Evolutionary conservation across 1,140 invertebrate species (phyloP).

Genomic region (Drosophila teissieri): DNA sequence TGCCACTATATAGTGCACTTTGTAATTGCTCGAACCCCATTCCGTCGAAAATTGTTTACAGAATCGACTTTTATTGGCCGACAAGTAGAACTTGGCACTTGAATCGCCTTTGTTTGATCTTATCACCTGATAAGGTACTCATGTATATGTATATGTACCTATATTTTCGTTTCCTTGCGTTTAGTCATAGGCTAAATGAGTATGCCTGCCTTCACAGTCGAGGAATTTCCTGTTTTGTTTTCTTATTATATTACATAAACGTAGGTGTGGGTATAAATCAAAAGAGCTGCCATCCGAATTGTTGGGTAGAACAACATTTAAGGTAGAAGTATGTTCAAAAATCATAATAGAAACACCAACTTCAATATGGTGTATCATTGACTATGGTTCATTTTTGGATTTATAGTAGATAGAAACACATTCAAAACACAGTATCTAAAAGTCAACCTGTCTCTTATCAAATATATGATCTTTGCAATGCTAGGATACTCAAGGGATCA

Average conservation of each 20-base stretch:
- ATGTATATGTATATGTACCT: not conserved
- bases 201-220: conserved; percentile 23
- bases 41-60: conserved; percentile 41
- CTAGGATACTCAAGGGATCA: not conserved
- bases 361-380: too few species aligned
- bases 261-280: too few species aligned
- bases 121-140: conserved; percentile 52
- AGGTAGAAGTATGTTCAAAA: too few species aligned
- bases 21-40: conserved; percentile 30
- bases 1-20: conserved; percentile 31
- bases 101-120: conserved; percentile 59
- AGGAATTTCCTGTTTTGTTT: conserved; percentile 31
- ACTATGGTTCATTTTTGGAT: too few species aligned
- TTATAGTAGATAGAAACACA: too few species aligned
- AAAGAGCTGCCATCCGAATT: too few species aligned
- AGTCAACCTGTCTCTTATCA: too few species aligned
- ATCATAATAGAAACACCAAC: too few species aligned
- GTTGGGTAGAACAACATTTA: too few species aligned
- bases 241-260: not conserved
- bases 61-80: conserved; percentile 43
- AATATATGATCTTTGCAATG: not conserved
- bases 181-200: conserved; percentile 41
- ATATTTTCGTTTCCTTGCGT: conserved; percentile 4
- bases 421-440: not conserved
- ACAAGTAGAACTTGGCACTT: conserved; percentile 58